phyloP scores from a whole-genome alignment of 1,140 invertebrate species.

The Euglossa dilemma region DNA sequence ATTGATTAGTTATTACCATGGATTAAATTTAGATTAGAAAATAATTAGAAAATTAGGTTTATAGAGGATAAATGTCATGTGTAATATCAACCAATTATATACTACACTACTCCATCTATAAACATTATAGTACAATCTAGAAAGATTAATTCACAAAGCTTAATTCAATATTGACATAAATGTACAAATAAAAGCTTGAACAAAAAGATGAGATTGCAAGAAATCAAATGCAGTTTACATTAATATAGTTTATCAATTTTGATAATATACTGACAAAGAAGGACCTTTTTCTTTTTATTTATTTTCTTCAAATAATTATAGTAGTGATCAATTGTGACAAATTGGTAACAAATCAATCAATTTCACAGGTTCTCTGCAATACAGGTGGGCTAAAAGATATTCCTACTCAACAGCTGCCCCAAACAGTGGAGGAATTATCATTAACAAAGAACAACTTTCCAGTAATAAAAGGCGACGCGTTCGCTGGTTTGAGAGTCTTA shows the following conservation, averaged over 20 bases:
- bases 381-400: constrained; percentile 90
- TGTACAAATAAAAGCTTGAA: neutral
- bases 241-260: no score
- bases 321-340: no score
- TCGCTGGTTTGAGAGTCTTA: constrained; percentile 87
- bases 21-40: neutral
- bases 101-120: neutral
- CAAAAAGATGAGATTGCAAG: neutral
- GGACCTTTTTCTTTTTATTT: no score
- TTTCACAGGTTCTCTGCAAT: constrained; percentile 90
- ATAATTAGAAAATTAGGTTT: neutral
- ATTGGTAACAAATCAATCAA: neutral
- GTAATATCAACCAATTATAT: neutral
- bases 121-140: neutral
- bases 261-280: no score
- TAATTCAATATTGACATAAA: no score
- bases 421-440: constrained; percentile 90
- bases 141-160: neutral
- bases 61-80: no score
- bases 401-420: constrained; percentile 87
- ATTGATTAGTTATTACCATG: neutral
- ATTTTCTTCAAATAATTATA: neutral
- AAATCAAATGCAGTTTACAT: neutral
- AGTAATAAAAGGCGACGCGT: constrained; percentile 90
- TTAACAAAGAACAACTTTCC: constrained; percentile 91